These are phyloP conservation scores for Crioceris asparagi DNA, from an alignment of 2,888 invertebrate species.

Conservation along the genomic window DNA sequence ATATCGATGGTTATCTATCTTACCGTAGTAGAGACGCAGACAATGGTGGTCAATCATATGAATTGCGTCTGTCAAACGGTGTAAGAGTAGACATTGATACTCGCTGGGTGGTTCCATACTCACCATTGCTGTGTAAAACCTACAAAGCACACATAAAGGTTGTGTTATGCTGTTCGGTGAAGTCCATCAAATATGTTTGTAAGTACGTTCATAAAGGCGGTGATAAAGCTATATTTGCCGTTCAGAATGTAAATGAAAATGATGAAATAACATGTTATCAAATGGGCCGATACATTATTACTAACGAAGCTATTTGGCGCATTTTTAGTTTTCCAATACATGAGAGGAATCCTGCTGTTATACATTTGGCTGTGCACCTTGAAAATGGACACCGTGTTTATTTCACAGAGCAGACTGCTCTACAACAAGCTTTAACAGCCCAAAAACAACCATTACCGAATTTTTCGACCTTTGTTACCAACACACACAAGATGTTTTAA, in stretches of 20 bases:
- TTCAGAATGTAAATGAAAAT: not conserved
- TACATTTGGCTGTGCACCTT: not conserved
- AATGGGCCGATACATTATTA: not conserved
- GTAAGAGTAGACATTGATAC: too few species aligned
- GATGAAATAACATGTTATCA: not conserved
- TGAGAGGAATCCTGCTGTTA: not conserved
- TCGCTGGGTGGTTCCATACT: conserved; percentile 1
- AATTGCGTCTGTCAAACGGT: too few species aligned
- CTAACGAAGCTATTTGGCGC: conserved; percentile 2
- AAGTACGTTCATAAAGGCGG: not conserved
- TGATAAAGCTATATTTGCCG: not conserved
- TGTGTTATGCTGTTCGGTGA: not conserved
- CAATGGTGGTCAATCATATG: too few species aligned
- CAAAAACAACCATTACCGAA: not conserved
- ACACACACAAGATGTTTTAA: too few species aligned
- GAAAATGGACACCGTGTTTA: not conserved
- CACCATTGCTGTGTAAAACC: not conserved
- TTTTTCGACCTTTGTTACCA: not conserved
- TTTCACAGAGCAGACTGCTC: not conserved
- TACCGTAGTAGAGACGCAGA: not conserved
- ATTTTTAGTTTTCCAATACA: not conserved
- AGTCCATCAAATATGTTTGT: not conserved
- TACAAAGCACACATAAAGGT: not conserved
- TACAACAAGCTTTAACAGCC: not conserved
- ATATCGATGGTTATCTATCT: not conserved